These are phyloP conservation scores for Cybosia mesomella DNA, from an alignment of 2,888 invertebrate genomes.

Conservation along the genomic window DNA sequence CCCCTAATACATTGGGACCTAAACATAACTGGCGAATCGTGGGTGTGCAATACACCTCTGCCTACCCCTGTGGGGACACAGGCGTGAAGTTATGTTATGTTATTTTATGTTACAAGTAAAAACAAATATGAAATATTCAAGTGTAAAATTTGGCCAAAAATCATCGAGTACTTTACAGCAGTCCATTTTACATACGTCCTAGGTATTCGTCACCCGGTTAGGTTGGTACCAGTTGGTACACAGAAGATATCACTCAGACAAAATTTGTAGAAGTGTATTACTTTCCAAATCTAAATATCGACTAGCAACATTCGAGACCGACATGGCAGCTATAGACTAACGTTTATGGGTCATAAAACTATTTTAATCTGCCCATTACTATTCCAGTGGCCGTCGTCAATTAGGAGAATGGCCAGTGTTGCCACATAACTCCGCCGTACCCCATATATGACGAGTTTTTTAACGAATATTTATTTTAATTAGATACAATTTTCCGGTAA, in stretches of 20 bases:
- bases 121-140: too few species aligned
- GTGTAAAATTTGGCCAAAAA: neutral
- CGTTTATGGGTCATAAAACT: constrained; percentile 78
- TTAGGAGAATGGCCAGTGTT: constrained; percentile 68
- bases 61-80: too few species aligned
- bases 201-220: too few species aligned
- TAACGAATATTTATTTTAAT: constrained; percentile 31
- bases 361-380: constrained; percentile 81
- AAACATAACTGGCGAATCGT: too few species aligned
- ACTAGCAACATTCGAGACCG: constrained; percentile 25
- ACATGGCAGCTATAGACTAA: constrained; percentile 56
- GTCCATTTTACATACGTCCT: too few species aligned
- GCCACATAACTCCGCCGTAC: constrained; percentile 51
- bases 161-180: neutral
- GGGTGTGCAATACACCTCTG: too few species aligned
- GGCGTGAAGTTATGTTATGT: too few species aligned
- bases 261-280: neutral
- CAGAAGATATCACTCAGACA: neutral
- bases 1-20: too few species aligned
- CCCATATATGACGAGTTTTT: constrained; percentile 51
- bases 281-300: constrained; percentile 17
- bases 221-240: neutral
- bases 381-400: constrained; percentile 77
- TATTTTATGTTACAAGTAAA: too few species aligned
- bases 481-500: neutral